Evolutionary conservation across 1,140 invertebrate species (phyloP), one percentile per base, ranked within the genome.

Genomic region (Drosophila bifasciata): DNA sequence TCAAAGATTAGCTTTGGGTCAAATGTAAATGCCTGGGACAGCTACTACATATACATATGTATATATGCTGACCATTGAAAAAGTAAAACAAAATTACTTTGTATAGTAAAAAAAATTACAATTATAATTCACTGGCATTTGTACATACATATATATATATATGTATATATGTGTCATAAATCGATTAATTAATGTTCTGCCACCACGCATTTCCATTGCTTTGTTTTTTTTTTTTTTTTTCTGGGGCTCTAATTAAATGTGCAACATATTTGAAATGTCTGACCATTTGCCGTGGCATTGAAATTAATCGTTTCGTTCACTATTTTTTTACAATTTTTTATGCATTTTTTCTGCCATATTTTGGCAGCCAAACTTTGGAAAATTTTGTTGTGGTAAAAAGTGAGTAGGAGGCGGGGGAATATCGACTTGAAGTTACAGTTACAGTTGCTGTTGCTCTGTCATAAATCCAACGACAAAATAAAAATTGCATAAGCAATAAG

Each of bases 241-340:
- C n/a, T n/a, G 32, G 39, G 15, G 25, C 66, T 72, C 76, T 78
- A 78, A 78, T 78, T 78, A 78, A 78, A 79, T 78, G 76, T 52
- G 53, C 48, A 73, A 52, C 76, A 78, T 78, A 78, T 78, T 78
- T 78, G 46, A 73, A 73, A 56, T 68, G 76, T 78, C 68, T 39
- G 48, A n/a, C 28, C 19, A 52, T 41, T 36, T n/a, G n/a, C n/a
- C 11, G 32, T 55, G 64, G 36, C 51, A 73, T 78, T 57, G 52
- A 66, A 67, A 77, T 77, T 58, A 78, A 77, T 77, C 52, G 59
- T 55, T 49, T 68, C 49, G 8, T 19, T 2, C n/a, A 13, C 55
- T 3, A n/a, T 16, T 23, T 62, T 63, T 63, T 19, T 21, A 23
- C 19, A 21, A 49, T 28, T 64, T 48, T 66, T 63, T 32, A 66